Evolutionary conservation across 2,888 invertebrate species (phyloP).

Genomic region (Druceiella hillmani): DNA sequence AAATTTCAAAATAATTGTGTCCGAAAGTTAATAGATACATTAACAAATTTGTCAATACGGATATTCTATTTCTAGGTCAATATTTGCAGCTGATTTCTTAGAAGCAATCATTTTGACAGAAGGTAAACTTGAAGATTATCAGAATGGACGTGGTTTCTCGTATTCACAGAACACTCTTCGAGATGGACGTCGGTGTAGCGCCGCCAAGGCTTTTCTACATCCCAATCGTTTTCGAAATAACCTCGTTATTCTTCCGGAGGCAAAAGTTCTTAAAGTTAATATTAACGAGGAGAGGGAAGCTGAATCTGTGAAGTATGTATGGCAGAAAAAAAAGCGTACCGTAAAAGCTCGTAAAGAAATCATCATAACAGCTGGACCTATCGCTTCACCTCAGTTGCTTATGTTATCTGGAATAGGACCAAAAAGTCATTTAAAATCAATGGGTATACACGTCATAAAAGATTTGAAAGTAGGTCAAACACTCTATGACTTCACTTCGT

Average conservation of each 20-base stretch:
- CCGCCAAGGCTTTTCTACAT: constrained; percentile 56
- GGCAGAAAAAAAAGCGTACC: too few relatives aligned
- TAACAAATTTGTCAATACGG: too few relatives aligned
- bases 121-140: too few relatives aligned
- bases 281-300: constrained; percentile 45
- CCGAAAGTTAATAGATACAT: too few relatives aligned
- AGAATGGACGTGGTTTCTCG: constrained; percentile 53
- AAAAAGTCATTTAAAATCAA: constrained; percentile 46
- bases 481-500: constrained; percentile 58
- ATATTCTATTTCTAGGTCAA: too few relatives aligned
- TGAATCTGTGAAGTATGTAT: too few relatives aligned
- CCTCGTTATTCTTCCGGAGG: constrained; percentile 51
- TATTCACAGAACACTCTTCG: constrained; percentile 56
- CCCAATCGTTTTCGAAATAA: constrained; percentile 49
- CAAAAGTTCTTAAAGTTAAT: constrained; percentile 50
- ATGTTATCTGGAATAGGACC: constrained; percentile 73
- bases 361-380: constrained; percentile 69
- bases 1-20: too few relatives aligned
- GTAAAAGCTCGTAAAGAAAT: too few relatives aligned
- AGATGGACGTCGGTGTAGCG: constrained; percentile 53
- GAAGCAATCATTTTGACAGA: too few relatives aligned
- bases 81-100: too few relatives aligned
- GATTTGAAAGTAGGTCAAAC: constrained; percentile 60
- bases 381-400: constrained; percentile 76
- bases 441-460: constrained; percentile 50